phyloP scores from a whole-genome alignment of 2,113 vertebrate genomes.

The Lasiurus cinereus region DNA sequence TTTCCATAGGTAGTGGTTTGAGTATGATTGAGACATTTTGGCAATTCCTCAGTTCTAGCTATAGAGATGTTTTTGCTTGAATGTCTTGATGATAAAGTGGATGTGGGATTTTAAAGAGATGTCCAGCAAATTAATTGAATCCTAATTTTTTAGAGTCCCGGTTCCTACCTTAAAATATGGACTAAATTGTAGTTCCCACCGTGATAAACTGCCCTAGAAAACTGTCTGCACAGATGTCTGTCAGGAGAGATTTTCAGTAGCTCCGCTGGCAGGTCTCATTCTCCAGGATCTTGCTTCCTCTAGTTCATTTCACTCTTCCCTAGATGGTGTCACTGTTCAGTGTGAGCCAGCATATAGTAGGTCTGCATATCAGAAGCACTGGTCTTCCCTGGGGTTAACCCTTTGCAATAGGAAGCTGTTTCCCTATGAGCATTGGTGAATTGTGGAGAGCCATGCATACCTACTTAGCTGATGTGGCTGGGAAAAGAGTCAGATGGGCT shows the following conservation, averaged over 20 bases:
- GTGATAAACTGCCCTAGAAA: not conserved
- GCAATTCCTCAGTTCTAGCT: constrained; percentile 62
- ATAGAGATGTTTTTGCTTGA: constrained; percentile 30
- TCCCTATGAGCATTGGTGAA: not conserved
- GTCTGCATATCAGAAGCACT: not conserved
- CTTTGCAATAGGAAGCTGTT: not conserved
- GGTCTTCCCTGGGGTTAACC: not conserved
- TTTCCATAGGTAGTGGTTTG: constrained; percentile 65
- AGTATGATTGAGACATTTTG: constrained; percentile 57
- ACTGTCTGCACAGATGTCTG: not conserved
- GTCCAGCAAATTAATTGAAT: not conserved
- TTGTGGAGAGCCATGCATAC: not conserved
- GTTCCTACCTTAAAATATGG: not conserved
- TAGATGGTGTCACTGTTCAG: not conserved
- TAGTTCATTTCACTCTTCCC: not conserved
- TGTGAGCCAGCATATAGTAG: not conserved
- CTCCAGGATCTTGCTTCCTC: too few relatives aligned
- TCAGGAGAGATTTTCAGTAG: not conserved
- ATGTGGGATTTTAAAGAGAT: constrained; percentile 22
- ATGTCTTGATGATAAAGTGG: constrained; percentile 48
- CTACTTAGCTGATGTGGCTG: not conserved
- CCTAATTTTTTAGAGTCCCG: not conserved
- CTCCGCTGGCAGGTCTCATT: not conserved
- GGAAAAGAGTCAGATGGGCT: not conserved
- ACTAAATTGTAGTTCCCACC: not conserved